These are phyloP conservation scores for Galagoides demidoff DNA, from an alignment of 2,797 vertebrate genomes.

Conservation along the genomic window DNA sequence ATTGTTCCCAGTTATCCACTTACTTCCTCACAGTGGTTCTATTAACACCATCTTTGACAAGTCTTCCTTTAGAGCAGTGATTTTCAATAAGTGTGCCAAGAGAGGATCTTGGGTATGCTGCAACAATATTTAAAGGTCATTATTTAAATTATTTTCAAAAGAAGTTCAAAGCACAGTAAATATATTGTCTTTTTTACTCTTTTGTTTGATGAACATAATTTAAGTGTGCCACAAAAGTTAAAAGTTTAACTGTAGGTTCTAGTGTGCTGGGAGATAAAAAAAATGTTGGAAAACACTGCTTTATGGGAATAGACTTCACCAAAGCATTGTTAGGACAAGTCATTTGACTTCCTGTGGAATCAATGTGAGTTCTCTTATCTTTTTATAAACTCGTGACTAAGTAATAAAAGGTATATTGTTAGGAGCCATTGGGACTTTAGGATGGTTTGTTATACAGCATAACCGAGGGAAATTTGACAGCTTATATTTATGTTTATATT, in stretches of 20 bases:
- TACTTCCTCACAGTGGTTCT: background rate
- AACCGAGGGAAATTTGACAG: background rate
- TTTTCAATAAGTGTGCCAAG: too few relatives aligned
- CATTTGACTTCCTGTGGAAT: background rate
- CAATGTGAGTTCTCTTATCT: background rate
- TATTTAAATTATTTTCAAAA: too few relatives aligned
- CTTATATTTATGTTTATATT: background rate
- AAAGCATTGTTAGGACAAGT: background rate
- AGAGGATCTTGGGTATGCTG: too few relatives aligned
- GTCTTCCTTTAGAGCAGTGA: background rate
- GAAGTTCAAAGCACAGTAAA: too few relatives aligned
- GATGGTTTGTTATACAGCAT: background rate
- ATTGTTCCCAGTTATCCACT: background rate
- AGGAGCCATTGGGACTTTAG: background rate
- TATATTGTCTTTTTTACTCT: too few relatives aligned
- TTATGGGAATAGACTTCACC: background rate
- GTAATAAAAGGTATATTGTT: background rate
- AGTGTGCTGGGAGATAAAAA: too few relatives aligned
- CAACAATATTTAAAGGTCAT: too few relatives aligned
- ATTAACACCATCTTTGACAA: background rate
- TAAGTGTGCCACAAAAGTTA: too few relatives aligned
- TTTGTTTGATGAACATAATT: too few relatives aligned
- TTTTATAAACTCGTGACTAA: background rate
- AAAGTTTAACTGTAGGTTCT: too few relatives aligned
- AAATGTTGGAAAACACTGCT: too few relatives aligned